phyloP scores from a whole-genome alignment of 2,113 vertebrate genomes.

The Sturnira hondurensis region DNA sequence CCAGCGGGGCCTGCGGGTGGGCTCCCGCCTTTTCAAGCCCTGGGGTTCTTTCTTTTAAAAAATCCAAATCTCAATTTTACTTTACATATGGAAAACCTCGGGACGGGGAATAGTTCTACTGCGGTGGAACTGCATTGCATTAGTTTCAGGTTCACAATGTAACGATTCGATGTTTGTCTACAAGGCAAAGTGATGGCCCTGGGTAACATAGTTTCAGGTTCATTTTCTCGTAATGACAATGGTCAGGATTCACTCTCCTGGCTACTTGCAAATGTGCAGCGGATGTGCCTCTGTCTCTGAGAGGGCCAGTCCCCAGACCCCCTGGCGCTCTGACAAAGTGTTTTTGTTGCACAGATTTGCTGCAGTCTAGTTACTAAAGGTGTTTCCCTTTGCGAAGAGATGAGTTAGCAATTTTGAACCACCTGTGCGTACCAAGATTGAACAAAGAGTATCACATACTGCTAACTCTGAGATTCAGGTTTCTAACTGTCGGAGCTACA shows the following conservation, averaged over 20 bases:
- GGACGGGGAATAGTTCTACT: neutral
- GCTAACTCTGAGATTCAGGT: neutral
- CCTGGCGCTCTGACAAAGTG: neutral
- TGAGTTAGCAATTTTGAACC: neutral
- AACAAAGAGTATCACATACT: too few species aligned
- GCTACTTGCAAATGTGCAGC: rapidly evolving
- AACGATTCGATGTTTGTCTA: rapidly evolving
- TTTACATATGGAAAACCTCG: neutral
- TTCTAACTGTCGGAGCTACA: neutral
- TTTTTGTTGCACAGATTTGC: too few species aligned
- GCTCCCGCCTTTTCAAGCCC: neutral
- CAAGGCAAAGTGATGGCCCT: neutral
- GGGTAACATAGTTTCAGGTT: neutral
- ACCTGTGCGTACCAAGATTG: neutral
- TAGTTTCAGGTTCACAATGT: neutral
- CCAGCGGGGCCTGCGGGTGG: too few species aligned
- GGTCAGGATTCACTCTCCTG: neutral
- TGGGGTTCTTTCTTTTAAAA: too few species aligned
- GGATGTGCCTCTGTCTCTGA: neutral
- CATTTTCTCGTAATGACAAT: too few species aligned
- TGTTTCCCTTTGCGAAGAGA: neutral
- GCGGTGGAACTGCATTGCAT: neutral
- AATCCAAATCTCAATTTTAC: neutral
- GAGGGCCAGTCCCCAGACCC: neutral
- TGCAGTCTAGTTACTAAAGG: too few species aligned